Evolutionary conservation across 1,140 invertebrate genomes (phyloP).

Genomic region (Heterodera schachtii): DNA sequence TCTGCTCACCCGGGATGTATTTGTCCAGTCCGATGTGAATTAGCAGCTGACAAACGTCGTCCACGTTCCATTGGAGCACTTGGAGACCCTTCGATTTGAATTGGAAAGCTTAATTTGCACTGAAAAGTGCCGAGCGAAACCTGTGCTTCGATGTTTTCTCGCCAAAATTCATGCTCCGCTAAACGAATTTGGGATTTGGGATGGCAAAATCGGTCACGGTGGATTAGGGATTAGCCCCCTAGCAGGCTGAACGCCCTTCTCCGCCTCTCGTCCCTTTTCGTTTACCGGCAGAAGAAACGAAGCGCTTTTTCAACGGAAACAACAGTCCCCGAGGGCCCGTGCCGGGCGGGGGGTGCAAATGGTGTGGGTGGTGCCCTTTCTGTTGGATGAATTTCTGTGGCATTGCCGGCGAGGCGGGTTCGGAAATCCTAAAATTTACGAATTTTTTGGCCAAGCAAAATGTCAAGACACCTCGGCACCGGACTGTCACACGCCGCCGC

Average conservation of each 20-base stretch:
- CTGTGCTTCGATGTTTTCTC: conserved; percentile 60
- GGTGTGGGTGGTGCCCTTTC: too few relatives aligned
- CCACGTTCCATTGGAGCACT: conserved; percentile 60
- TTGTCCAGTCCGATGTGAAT: conserved; percentile 65
- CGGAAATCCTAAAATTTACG: conserved; percentile 41
- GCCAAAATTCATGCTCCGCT: conserved; percentile 64
- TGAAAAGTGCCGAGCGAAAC: conserved; percentile 8
- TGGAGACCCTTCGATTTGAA: conserved; percentile 39
- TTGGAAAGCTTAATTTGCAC: neutral
- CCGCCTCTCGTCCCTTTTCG: conserved; percentile 19
- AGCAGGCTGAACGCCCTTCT: conserved; percentile 8
- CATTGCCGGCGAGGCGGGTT: conserved; percentile 58
- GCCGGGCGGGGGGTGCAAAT: conserved; percentile 30
- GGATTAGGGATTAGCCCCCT: too few relatives aligned
- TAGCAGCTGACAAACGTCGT: conserved; percentile 63
- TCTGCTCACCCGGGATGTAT: conserved; percentile 53
- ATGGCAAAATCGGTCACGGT: too few relatives aligned
- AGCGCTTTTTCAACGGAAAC: conserved; percentile 59
- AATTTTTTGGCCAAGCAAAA: neutral
- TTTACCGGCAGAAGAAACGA: conserved; percentile 17
- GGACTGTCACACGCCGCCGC: conserved; percentile 48
- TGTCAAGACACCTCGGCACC: conserved; percentile 36
- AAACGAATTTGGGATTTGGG: conserved; percentile 17
- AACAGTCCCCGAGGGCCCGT: conserved; percentile 48
- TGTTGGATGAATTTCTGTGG: conserved; percentile 60